Base-by-base conservation (phyloP, 2,797 vertebrate species). In the Lithobates pipiens region DNA sequence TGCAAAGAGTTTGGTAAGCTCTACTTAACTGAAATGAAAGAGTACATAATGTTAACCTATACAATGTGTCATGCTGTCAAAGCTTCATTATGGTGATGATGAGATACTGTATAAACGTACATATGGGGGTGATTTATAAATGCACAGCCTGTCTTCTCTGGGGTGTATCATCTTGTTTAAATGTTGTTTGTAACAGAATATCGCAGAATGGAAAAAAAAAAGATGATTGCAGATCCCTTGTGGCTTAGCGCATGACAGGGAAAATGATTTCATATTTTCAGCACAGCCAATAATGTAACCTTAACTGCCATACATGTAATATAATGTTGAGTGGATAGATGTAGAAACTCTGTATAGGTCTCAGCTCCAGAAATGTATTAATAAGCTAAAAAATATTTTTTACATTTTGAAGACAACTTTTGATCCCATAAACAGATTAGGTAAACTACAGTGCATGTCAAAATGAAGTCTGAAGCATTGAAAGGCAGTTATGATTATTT, bases 211-310 rank as follows among this genome's bases (percentile, higher is more conserved):
- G 42, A 81, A 85, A 79, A 54, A 85, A 79, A 54, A 76, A 73
- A 36, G 63, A 81, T 85, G 78, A 85, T 81, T 81, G 72, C 78
- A 57, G 65, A 74, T 81, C 84, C 65, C 78, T 70, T 65, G 27
- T 76, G 72, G 25, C 27, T 76, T 70, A 80, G 39, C 72, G 32
- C 50, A 36, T 57, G 61, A 81, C 69, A 29, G 71, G 36, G 36
- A 80, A 67, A 50, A 36, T 74, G 70, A 85, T 80, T 67, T 85
- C 69, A 84, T 79, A 27, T n/a, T n/a, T 67, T 85, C 11, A 74
- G 36, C 11, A 63, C 18, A 29, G 65, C 32, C 63, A 76, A 50
- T 61, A 77, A 42, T 70, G 18, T 39, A 61, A 77, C 75, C 44
- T 84, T 77, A 70, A 69, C 65, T 78, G 39, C 68, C 25, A 72